Evolutionary conservation across 2,797 vertebrate genomes (phyloP).

Genomic region (Furcifer pardalis): DNA sequence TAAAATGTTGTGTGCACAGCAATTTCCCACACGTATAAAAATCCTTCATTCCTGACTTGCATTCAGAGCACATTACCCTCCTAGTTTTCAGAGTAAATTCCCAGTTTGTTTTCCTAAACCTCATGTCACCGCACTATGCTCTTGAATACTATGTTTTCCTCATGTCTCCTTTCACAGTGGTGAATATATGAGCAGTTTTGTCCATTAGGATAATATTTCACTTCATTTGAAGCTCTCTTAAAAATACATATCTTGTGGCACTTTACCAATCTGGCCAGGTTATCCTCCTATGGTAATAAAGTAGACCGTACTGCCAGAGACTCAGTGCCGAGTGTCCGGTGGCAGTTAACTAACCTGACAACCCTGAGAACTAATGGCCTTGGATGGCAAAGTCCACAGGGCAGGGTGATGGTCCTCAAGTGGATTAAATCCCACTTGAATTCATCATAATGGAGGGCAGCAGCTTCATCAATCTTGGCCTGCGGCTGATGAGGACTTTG

Average conservation of each 20-base stretch:
- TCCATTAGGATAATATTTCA: constrained; percentile 16
- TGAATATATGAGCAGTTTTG: constrained; percentile 27
- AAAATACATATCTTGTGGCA: neutral
- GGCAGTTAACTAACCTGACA: too few species aligned
- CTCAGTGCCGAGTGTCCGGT: too few species aligned
- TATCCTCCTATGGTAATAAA: too few species aligned
- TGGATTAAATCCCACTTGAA: too few species aligned
- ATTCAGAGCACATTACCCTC: constrained; percentile 24
- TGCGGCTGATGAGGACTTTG: too few species aligned
- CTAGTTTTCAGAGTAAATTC: constrained; percentile 5
- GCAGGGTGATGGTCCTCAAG: too few species aligned
- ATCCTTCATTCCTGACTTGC: neutral
- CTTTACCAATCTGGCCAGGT: too few species aligned
- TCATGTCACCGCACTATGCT: constrained; percentile 8
- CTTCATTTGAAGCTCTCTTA: neutral
- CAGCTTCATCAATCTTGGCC: too few species aligned
- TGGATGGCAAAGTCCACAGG: too few species aligned
- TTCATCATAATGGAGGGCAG: too few species aligned
- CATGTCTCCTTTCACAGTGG: neutral
- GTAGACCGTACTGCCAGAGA: too few species aligned
- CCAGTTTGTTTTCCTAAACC: constrained; percentile 30
- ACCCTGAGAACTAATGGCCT: too few species aligned
- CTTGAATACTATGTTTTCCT: neutral
- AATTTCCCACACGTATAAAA: constrained; percentile 17
- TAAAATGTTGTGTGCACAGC: neutral